Percentiles rank a stretch among this genome's conserved stretches.
These are phyloP conservation scores for Dicaeum eximium DNA, from an alignment of 2,113 vertebrate species.

Conservation along the genomic window DNA sequence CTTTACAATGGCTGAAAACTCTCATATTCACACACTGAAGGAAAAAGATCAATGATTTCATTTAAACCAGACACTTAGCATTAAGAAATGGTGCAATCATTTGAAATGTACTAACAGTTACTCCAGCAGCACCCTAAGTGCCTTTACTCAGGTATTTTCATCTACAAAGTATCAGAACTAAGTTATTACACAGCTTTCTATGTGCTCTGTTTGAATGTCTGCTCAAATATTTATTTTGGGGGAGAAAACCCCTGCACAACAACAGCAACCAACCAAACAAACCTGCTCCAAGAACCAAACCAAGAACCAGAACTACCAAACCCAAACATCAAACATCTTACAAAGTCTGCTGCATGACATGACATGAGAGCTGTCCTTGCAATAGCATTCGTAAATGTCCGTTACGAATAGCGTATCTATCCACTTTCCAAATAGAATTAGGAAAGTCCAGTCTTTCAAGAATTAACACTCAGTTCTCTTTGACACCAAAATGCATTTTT, in stretches of 20 bases:
- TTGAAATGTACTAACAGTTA: neutral
- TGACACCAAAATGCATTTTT: neutral
- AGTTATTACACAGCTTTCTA: neutral
- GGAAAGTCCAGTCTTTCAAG: neutral
- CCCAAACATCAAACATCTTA: neutral
- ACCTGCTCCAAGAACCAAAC: neutral
- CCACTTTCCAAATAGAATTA: too few relatives aligned
- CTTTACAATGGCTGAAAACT: neutral
- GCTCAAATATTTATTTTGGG: neutral
- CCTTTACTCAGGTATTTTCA: neutral
- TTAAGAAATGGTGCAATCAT: neutral
- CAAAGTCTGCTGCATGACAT: neutral
- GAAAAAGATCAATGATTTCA: neutral
- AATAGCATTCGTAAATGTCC: neutral
- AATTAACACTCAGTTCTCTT: neutral
- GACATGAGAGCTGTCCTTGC: neutral
- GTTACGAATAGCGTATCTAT: too few relatives aligned
- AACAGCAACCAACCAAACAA: neutral
- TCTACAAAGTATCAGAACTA: neutral
- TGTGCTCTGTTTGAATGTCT: neutral
- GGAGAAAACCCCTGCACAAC: too few relatives aligned
- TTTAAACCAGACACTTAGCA: neutral
- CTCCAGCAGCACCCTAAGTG: neutral
- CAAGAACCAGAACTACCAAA: neutral
- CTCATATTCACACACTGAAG: neutral